phyloP scores from a whole-genome alignment of 2,888 invertebrate species.

The Ommatoiulus sabulosus region DNA sequence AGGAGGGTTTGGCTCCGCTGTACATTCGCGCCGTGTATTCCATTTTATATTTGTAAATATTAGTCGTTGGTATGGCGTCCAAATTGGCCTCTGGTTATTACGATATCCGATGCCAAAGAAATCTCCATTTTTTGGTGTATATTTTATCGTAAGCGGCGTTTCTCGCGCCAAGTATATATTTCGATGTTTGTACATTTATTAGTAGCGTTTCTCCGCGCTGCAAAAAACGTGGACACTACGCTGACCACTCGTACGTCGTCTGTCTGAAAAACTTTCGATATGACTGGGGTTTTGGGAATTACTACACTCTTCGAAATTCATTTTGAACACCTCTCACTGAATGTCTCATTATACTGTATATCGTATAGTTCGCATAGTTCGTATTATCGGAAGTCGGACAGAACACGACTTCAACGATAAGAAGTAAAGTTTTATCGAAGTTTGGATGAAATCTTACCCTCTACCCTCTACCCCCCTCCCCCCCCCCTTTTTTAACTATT shows the following conservation, averaged over 20 bases:
- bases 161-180: background rate
- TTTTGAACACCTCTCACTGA: background rate
- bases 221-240: background rate
- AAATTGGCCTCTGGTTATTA: constrained; percentile 8
- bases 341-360: too few species aligned
- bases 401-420: too few species aligned
- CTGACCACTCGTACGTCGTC: background rate
- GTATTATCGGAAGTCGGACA: too few species aligned
- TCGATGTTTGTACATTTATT: background rate
- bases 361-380: too few species aligned
- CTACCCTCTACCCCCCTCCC: too few species aligned
- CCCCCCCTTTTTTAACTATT: too few species aligned
- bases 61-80: background rate
- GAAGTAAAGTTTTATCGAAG: too few species aligned
- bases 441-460: too few species aligned
- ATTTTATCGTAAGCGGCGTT: constrained; percentile 19
- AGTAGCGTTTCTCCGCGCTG: background rate
- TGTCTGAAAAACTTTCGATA: background rate
- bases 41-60: constrained; percentile 47
- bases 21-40: background rate
- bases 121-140: constrained; percentile 44
- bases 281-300: background rate
- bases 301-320: background rate
- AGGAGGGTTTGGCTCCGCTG: background rate
- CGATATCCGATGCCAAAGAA: constrained; percentile 3